Conservation (phyloP, 2,113 vertebrate species). For the Neopipo cinnamomea region DNA sequence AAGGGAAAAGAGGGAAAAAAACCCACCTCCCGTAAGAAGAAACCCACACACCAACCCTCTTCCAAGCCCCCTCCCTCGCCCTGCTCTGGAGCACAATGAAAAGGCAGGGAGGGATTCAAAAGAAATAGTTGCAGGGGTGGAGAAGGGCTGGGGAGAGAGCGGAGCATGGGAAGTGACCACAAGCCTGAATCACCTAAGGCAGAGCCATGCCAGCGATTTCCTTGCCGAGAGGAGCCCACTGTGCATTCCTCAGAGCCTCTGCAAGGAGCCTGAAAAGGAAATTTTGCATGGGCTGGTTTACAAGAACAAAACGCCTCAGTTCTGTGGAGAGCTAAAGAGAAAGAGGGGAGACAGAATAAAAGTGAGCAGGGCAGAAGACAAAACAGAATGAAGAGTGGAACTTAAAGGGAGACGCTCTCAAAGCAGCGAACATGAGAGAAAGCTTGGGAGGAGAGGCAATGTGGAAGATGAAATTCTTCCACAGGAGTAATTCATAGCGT, state of each 20-base stretch:
- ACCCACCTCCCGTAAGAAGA: neutral
- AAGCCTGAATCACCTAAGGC: neutral
- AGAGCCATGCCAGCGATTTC: neutral
- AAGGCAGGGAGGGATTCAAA: neutral
- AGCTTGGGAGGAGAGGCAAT: neutral
- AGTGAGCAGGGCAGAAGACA: neutral
- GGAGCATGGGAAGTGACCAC: conserved; percentile 18
- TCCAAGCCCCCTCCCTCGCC: neutral
- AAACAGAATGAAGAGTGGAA: neutral
- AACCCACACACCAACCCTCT: neutral
- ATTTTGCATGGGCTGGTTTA: conserved; percentile 17
- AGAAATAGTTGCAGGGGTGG: neutral
- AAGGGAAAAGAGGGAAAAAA: neutral
- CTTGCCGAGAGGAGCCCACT: neutral
- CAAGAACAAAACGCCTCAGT: conserved; percentile 18
- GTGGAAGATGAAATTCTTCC: neutral
- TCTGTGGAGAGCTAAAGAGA: neutral
- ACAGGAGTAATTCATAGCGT: neutral
- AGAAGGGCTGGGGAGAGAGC: neutral
- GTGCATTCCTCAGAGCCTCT: neutral
- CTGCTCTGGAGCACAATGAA: neutral
- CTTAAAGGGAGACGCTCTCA: neutral
- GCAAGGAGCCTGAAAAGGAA: conserved; percentile 3
- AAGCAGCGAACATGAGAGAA: neutral
- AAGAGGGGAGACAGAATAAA: neutral